Evolutionary conservation across 2,888 invertebrate species (phyloP).

Genomic region (Tipula lateralis): DNA sequence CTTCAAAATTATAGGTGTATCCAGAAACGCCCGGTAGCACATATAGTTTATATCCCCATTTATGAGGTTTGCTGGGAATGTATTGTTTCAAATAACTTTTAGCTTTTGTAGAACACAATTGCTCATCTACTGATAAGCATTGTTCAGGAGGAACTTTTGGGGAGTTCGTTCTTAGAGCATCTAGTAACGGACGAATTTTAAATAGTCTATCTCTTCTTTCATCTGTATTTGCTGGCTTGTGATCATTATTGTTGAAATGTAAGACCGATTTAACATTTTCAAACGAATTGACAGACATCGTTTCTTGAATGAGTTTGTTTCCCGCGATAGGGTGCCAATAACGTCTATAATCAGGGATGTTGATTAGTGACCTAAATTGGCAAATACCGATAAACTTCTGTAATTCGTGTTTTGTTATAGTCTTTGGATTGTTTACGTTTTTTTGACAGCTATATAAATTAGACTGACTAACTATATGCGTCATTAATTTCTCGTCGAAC

Average conservation of each 20-base stretch:
- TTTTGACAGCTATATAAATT: background rate
- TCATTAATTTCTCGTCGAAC: background rate
- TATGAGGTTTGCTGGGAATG: too few relatives aligned
- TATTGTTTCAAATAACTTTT: too few relatives aligned
- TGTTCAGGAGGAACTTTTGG: too few relatives aligned
- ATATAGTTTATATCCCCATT: too few relatives aligned
- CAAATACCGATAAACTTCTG: too few relatives aligned
- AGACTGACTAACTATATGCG: background rate
- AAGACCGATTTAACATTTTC: background rate
- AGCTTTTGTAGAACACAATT: too few relatives aligned
- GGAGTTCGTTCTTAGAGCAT: background rate
- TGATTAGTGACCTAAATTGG: background rate
- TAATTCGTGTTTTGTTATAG: background rate
- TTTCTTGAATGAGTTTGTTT: background rate
- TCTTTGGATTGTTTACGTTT: background rate
- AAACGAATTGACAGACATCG: background rate
- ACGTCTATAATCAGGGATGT: background rate
- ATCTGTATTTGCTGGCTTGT: background rate
- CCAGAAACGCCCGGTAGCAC: too few relatives aligned
- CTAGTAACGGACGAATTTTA: background rate
- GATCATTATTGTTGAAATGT: background rate
- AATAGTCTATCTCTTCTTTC: background rate
- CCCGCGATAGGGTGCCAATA: background rate
- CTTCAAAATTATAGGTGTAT: too few relatives aligned
- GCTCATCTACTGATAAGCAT: too few relatives aligned